Base-by-base conservation (phyloP, 2,888 invertebrate species). In the Entomobrya multifasciata region DNA sequence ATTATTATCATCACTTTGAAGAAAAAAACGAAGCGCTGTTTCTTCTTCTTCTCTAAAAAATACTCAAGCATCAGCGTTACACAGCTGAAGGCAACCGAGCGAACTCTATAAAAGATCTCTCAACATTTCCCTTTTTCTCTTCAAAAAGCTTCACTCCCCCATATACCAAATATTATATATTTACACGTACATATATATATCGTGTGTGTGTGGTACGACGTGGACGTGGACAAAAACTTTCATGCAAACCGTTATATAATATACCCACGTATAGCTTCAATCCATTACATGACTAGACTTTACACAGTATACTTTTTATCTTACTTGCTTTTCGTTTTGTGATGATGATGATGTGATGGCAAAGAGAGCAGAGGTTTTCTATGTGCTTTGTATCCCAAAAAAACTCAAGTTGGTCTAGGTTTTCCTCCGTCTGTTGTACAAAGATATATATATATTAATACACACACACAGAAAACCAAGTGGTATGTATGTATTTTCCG, bases 61-160 rank as follows among this genome's bases (percentile, higher is more conserved):
- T n/a, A 47, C 47, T 47, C 22, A 44, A 60, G 41, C 74, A 49
- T 47, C 44, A 79, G 86, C 86, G 80, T 86, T 86, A 79, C 86
- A 79, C 86, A 86, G 86, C 79, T 86, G 86, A 86, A 86, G 79
- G 86, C 86, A 86, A 79, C 80, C 57, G 65, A 86, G 81, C 86
- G 76, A 81, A 86, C 77, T 86, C 81, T 86, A 81, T 67, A 80
- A 80, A 80, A 74, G 86, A 79, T 86, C 80, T 77, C 67, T 77
- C 76, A 80, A 77, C 74, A 81, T 67, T 80, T 76, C 22, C 81
- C 65, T 60, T 83, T 83, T 72, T 62, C 57, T 74, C 62, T 62
- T 74, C 82, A 74, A n/a, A n/a, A 30, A 55, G 60, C 70, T 74
- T 49, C 17, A 52, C 52, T 74, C 49, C 52, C 74, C 74, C 49